Evolutionary conservation across 2,888 invertebrate species (phyloP).

Genomic region (Mayetiola destructor): DNA sequence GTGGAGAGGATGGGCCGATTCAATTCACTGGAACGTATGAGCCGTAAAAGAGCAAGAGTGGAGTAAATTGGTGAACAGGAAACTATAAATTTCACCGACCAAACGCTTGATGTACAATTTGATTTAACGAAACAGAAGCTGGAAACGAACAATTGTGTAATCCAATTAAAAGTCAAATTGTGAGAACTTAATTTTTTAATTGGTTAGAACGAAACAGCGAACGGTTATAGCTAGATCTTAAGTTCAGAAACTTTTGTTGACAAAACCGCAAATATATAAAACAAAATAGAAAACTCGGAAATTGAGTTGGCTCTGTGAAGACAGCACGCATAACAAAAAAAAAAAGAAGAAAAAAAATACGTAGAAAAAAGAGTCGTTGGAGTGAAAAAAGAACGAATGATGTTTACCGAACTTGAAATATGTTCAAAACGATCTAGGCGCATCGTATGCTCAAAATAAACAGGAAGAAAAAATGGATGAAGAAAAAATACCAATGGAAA

Average conservation of each 20-base stretch:
- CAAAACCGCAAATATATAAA: too few relatives aligned
- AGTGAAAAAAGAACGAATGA: too few relatives aligned
- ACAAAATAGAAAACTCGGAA: too few relatives aligned
- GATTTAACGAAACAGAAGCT: not conserved
- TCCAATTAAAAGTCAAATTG: conserved; percentile 6
- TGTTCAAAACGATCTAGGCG: not conserved
- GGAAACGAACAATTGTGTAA: not conserved
- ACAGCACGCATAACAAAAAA: not conserved
- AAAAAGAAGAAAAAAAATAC: not conserved
- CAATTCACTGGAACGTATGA: not conserved
- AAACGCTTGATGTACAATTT: too few relatives aligned
- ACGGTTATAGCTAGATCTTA: too few relatives aligned
- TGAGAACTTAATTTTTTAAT: not conserved
- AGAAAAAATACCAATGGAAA: not conserved
- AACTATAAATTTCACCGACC: conserved; percentile 9
- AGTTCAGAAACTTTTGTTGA: conserved; percentile 2
- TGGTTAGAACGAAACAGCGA: too few relatives aligned
- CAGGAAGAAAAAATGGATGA: not conserved
- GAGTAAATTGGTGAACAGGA: not conserved
- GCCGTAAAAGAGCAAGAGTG: not conserved
- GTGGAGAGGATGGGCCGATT: not conserved
- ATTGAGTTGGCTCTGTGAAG: too few relatives aligned
- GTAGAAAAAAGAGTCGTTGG: not conserved
- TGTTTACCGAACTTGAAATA: not conserved
- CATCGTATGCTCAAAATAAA: not conserved